A percentile compares a stretch with the other conserved stretches of the same genome.
These are phyloP conservation scores for Anolis carolinensis DNA, from an alignment of 2,113 vertebrate species.

Conservation along the genomic window DNA sequence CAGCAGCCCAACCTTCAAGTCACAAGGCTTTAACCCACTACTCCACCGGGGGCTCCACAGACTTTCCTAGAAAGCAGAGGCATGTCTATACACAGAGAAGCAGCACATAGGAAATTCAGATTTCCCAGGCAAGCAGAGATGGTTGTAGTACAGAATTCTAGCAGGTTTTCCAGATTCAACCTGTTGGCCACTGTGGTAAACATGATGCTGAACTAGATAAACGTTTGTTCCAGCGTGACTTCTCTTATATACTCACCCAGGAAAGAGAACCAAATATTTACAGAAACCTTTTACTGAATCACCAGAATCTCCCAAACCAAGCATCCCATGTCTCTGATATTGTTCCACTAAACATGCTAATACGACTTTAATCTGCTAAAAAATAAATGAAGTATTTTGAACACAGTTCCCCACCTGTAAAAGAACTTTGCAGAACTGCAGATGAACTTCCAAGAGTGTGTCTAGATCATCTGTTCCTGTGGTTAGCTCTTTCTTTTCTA, in stretches of 20 bases:
- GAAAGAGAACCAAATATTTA: background rate
- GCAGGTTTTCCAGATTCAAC: background rate
- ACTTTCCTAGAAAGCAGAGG: no score
- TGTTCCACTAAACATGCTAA: background rate
- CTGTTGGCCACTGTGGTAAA: background rate
- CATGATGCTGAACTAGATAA: background rate
- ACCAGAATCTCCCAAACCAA: background rate
- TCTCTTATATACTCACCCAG: background rate
- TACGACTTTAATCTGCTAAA: background rate
- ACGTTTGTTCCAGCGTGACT: background rate
- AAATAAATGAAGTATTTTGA: background rate
- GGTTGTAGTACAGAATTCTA: background rate
- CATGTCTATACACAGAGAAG: background rate
- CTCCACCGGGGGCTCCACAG: no score
- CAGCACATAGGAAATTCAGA: background rate
- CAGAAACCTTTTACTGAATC: background rate
- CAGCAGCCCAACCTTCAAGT: no score
- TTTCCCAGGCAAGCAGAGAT: background rate
- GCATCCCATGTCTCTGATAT: background rate
- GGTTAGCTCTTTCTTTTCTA: slow-evolving; percentile 71
- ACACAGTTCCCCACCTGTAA: slow-evolving; percentile 75
- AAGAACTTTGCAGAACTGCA: slow-evolving; percentile 85
- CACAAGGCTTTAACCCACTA: no score
- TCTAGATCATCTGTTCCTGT: slow-evolving; percentile 85
- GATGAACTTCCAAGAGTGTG: slow-evolving; percentile 79